phyloP scores from a whole-genome alignment of 2,113 vertebrate species.

The Columba livia region DNA sequence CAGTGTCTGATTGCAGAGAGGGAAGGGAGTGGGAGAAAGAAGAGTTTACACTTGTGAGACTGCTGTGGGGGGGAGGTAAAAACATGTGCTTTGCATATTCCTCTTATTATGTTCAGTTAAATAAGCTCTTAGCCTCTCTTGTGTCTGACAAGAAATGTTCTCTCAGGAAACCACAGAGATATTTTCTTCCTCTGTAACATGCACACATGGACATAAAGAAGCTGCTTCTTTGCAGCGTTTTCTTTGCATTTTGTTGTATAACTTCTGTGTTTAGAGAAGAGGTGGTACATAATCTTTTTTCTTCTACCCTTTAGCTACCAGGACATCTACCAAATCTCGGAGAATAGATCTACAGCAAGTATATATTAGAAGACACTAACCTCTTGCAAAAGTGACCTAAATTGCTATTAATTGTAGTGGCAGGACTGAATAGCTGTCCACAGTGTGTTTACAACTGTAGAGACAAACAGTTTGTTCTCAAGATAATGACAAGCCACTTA shows the following conservation, averaged over 20 bases:
- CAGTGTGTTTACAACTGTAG: slow-evolving; percentile 49
- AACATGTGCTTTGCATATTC: slow-evolving; percentile 2
- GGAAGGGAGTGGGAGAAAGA: not conserved
- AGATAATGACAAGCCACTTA: slow-evolving; percentile 56
- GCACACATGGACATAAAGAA: not conserved
- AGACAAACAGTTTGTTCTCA: slow-evolving; percentile 66
- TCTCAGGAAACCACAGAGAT: slow-evolving; percentile 12
- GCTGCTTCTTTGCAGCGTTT: not conserved
- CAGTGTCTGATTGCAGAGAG: not conserved
- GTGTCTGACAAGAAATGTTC: slow-evolving; percentile 27
- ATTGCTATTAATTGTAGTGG: slow-evolving; percentile 51
- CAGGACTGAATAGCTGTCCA: slow-evolving; percentile 21
- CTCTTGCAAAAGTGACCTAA: slow-evolving; percentile 51
- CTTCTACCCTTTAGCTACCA: not conserved
- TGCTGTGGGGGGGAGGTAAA: not conserved
- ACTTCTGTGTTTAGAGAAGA: not conserved
- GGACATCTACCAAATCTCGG: not conserved
- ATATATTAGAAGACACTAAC: not conserved
- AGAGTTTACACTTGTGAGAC: slow-evolving; percentile 23
- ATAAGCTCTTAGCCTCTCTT: slow-evolving; percentile 24
- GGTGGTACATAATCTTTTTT: not conserved
- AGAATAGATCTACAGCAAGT: not conserved
- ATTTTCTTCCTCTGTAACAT: slow-evolving; percentile 9
- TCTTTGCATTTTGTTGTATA: not conserved
- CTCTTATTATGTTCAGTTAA: slow-evolving; percentile 10